A percentile compares a stretch with the other conserved stretches of the same genome.
Conservation (phyloP, 1,140 invertebrate species). For the Nylanderia fulva region DNA sequence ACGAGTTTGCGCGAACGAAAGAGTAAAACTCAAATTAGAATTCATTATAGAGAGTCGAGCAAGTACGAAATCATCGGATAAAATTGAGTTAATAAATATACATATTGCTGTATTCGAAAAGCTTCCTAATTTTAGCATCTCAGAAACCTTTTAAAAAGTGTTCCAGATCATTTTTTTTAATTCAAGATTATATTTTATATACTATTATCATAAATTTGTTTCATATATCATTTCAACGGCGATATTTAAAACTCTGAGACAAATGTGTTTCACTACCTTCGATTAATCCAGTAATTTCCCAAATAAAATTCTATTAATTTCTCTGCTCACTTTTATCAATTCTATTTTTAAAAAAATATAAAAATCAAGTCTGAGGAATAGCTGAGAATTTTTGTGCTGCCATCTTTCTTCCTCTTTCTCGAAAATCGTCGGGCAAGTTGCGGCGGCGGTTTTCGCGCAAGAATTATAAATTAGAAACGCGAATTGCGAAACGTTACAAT, state of each 20-base stretch:
- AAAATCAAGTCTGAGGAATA: no score
- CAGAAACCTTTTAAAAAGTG: background rate
- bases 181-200: background rate
- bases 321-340: no score
- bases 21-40: constrained; percentile 12
- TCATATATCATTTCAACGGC: no score
- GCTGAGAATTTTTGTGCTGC: no score
- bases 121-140: background rate
- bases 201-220: background rate
- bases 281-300: background rate
- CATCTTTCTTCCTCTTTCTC: background rate
- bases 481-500: constrained; percentile 50
- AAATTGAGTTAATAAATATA: background rate
- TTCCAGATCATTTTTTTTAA: background rate
- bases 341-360: background rate
- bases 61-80: constrained; percentile 43
- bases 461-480: constrained; percentile 26
- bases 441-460: background rate
- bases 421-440: background rate
- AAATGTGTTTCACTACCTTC: no score
- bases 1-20: constrained; percentile 25
- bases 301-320: background rate
- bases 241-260: background rate
- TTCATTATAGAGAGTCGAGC: constrained; percentile 39
- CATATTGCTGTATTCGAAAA: background rate